Percentiles rank a stretch among this genome's conserved stretches.
phyloP scores from a whole-genome alignment of 2,888 invertebrate species.

The Sepiola atlantica region DNA sequence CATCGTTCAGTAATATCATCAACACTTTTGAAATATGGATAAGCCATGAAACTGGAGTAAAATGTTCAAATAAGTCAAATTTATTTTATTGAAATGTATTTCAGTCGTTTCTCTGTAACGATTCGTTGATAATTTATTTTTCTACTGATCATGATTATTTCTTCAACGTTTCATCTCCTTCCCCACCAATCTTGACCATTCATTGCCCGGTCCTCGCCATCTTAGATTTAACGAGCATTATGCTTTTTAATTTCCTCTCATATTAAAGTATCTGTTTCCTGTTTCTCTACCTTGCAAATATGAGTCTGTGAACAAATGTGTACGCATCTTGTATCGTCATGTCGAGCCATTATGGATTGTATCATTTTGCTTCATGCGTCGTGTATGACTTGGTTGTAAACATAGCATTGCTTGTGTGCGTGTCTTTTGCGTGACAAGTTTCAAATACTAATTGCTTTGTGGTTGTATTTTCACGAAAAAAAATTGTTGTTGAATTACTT shows the following conservation, averaged over 20 bases:
- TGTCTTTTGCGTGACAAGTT: not conserved
- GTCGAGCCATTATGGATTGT: not conserved
- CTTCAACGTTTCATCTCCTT: not conserved
- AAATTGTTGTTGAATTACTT: too few species aligned
- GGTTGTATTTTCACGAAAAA: not conserved
- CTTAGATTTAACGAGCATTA: not conserved
- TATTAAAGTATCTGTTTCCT: not conserved
- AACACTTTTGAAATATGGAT: too few species aligned
- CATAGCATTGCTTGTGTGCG: not conserved
- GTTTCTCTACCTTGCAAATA: not conserved
- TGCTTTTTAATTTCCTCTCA: not conserved
- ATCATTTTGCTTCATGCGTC: not conserved
- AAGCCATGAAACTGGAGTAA: too few species aligned
- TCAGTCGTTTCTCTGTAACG: not conserved
- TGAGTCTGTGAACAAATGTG: not conserved
- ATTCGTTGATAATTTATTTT: not conserved
- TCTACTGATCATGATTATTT: not conserved
- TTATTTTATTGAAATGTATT: not conserved
- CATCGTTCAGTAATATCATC: too few species aligned
- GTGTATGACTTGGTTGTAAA: not conserved
- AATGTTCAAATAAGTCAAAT: too few species aligned
- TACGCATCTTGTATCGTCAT: not conserved
- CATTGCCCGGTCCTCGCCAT: not conserved
- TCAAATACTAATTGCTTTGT: not conserved
- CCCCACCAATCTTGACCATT: not conserved